A percentile compares a stretch with the other conserved stretches of the same genome.
phyloP scores from a whole-genome alignment of 2,113 vertebrate genomes.

The Butorides virescens region DNA sequence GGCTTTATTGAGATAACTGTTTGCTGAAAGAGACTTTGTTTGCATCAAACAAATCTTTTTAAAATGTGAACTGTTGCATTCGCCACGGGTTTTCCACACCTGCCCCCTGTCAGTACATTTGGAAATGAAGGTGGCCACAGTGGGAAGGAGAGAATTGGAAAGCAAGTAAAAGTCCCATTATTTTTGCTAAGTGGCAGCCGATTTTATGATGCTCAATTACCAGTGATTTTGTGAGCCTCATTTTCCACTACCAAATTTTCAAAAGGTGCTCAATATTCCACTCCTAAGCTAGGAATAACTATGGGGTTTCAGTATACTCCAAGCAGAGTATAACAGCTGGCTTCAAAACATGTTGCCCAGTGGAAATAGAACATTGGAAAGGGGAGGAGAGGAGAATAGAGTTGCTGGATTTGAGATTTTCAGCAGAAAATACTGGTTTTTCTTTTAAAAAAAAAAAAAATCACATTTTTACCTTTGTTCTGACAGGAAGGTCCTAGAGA shows the following conservation, averaged over 20 bases:
- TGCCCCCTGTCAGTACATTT: not conserved
- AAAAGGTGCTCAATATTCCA: not conserved
- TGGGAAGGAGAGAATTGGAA: not conserved
- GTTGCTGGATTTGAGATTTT: not conserved
- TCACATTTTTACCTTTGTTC: not conserved
- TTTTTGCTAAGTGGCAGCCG: not conserved
- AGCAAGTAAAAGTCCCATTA: not conserved
- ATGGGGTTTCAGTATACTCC: not conserved
- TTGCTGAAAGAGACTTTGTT: not conserved
- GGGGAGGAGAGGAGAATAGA: not conserved
- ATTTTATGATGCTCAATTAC: not conserved
- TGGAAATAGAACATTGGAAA: not conserved
- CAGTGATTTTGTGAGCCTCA: not conserved
- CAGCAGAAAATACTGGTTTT: not conserved
- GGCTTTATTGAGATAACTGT: not conserved
- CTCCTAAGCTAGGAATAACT: not conserved
- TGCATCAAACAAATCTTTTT: not conserved
- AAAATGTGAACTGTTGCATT: not conserved
- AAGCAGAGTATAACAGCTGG: not conserved
- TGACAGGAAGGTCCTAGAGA: not conserved
- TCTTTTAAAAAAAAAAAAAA: not conserved
- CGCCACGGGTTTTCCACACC: not conserved
- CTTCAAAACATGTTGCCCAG: not conserved
- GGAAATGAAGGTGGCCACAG: not conserved
- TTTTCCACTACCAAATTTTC: not conserved